Base-by-base conservation (phyloP, 2,888 invertebrate species). In the Pyrocoelia pectoralis region DNA sequence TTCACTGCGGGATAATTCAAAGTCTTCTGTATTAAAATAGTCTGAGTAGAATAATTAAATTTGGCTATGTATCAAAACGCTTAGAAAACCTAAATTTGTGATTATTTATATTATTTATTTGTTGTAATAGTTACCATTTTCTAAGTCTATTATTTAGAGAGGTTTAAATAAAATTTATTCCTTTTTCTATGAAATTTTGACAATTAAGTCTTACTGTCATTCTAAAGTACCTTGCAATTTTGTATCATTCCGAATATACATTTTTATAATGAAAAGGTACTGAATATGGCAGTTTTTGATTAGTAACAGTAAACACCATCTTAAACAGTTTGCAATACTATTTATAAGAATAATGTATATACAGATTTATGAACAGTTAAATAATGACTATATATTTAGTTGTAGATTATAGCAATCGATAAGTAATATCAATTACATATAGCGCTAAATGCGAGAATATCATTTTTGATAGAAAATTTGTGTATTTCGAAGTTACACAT, bases 91-190 rank as follows among this genome's bases (percentile, higher is more conserved):
- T 17, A 38, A 56, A 50, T 50, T 56, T 57, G 57, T 57, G 51
- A 59, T 59, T 43, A 50, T 57, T 18, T 41, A 13, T 53, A 46
- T 53, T 46, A 53, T 46, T 52, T 59, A 6, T 43, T 19, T 33
- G 33, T 51, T 19, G 53, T 43, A 59, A 29, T 53, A 59, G 59
- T 59, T 59, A 59, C 59, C 59, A 59, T 53, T 52, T 43, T 33
- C 59, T 59, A 59, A 59, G 59, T 59, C 59, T 59, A 43, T 59
- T 50, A 28, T 49, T 57, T 55, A 55, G 33, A 55, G 33, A 46
- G 13, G 3, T 48, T 33, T 17, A 48, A 13, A 49, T 12, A 13
- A 56, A 33, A 33, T 33, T 33, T 33, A 33, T n/a, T n/a, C 33
- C n/a, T 33, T 33, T 33, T 3, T n/a, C n/a, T 33, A 5, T 5